Evolutionary conservation across 2,888 invertebrate genomes (phyloP).

Genomic region (Callosobruchus maculatus): DNA sequence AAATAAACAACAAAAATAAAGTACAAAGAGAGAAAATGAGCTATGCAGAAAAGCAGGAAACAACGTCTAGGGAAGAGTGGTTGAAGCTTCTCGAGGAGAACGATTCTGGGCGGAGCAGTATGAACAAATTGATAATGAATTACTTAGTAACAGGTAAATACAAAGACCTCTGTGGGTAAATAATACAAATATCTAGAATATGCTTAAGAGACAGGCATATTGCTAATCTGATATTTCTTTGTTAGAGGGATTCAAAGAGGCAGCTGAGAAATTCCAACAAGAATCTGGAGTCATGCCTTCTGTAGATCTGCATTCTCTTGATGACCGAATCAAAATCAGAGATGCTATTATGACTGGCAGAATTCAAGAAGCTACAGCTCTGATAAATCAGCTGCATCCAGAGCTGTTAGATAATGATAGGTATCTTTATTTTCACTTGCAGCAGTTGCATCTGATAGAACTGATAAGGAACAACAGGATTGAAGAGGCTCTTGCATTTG

Average conservation of each 20-base stretch:
- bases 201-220: neutral
- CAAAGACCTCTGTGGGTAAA: too few relatives aligned
- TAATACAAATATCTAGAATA: neutral
- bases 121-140: conserved; percentile 98
- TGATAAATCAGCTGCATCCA: conserved; percentile 92
- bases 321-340: conserved; percentile 87
- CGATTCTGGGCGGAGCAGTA: conserved; percentile 84
- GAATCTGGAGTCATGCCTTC: conserved; percentile 85
- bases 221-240: neutral
- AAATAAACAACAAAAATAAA: neutral
- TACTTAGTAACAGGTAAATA: conserved; percentile 95
- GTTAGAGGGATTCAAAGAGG: conserved; percentile 90
- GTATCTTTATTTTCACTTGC: conserved; percentile 89
- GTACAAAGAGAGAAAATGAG: conserved; percentile 43
- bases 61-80: conserved; percentile 67
- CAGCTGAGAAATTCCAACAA: conserved; percentile 92
- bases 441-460: conserved; percentile 89
- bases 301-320: conserved; percentile 78
- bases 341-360: conserved; percentile 91
- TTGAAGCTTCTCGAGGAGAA: conserved; percentile 68
- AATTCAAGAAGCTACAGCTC: conserved; percentile 87
- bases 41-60: conserved; percentile 52
- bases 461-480: conserved; percentile 79
- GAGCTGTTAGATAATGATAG: conserved; percentile 92
- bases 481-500: conserved; percentile 85